phyloP scores from a whole-genome alignment of 2,113 vertebrate genomes.

The Atrichornis clamosus region DNA sequence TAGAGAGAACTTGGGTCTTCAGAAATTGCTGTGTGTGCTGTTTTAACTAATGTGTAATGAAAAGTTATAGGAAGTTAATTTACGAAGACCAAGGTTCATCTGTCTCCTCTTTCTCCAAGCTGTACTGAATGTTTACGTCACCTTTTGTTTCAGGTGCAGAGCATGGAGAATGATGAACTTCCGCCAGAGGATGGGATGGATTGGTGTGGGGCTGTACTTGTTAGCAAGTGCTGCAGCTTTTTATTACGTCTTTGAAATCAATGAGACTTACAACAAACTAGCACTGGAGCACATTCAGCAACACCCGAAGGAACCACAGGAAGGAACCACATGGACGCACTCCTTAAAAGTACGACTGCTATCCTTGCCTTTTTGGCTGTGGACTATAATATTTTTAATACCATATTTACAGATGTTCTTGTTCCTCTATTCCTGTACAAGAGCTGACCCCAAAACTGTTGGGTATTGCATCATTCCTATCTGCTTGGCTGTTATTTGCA shows the following conservation, averaged over 20 bases:
- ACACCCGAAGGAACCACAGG: constrained; percentile 70
- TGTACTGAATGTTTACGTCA: not conserved
- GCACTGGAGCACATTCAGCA: constrained; percentile 86
- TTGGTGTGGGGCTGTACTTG: constrained; percentile 88
- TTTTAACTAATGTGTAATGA: not conserved
- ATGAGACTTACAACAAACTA: constrained; percentile 86
- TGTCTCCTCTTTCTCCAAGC: not conserved
- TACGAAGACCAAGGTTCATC: not conserved
- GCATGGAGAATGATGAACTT: constrained; percentile 99
- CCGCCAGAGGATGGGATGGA: constrained; percentile 98
- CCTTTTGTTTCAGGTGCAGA: constrained; percentile 74
- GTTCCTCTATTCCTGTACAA: constrained; percentile 96
- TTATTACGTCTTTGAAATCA: constrained; percentile 95
- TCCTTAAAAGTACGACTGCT: constrained; percentile 81
- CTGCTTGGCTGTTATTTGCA: constrained; percentile 90
- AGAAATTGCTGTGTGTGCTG: not conserved
- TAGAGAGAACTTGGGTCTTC: not conserved
- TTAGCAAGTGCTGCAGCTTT: constrained; percentile 83
- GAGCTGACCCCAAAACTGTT: constrained; percentile 89
- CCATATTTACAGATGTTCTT: constrained; percentile 96
- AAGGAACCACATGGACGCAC: constrained; percentile 73
- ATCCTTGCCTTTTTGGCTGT: constrained; percentile 90
- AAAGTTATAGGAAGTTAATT: not conserved
- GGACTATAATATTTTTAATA: constrained; percentile 88
- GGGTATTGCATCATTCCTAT: constrained; percentile 96